Base-by-base conservation (phyloP, 2,113 vertebrate species). In the Irena cyanogastra region DNA sequence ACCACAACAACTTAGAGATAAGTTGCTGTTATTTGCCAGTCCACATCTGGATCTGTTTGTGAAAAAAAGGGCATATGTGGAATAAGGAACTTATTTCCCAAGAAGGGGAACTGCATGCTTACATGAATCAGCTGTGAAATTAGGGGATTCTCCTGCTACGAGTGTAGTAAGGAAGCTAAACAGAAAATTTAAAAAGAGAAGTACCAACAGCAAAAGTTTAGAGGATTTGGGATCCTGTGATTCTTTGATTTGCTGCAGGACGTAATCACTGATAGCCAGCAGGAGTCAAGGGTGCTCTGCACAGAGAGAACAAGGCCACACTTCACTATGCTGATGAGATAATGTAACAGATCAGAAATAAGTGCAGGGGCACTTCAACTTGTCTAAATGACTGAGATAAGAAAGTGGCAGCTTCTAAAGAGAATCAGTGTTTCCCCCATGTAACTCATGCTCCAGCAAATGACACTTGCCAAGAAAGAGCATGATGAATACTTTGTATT, bases 61-160 rank as follows among this genome's bases (percentile, higher is more conserved):
- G 54, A 47, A 57, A 69, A 68, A 76, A 79, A 45, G 30, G 20
- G 35, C 42, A 61, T 31, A 27, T 7, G 12, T 37, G 44, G 94
- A 95, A 94, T 68, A 57, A 88, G 90, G 95, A 96, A 95, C 79
- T 88, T 63, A 19, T 28, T 86, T 91, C 47, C 68, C 56, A 75
- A 71, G 47, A 94, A 93, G 90, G 7, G 83, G 90, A 97, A 95
- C 90, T 95, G 70, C 27, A 47, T 90, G 44, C 53, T 89, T 81
- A 49, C 16, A 45, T 33, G 41, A 89, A 89, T 66, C 57, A 61
- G 18, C 68, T 81, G 68, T 82, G 71, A 92, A 92, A 81, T 81
- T 23, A 60, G 83, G 66, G 89, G 77, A 60, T 74, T 95, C 77
- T 95, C 60, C 60, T 57, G 35, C 83, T 68, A 28, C 8, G 6